Evolutionary conservation across 37 sponge, comb jelly and placozoan genomes (phyloP), one percentile per base, ranked within the genome.

Genomic region (Mnemiopsis leidyi): DNA sequence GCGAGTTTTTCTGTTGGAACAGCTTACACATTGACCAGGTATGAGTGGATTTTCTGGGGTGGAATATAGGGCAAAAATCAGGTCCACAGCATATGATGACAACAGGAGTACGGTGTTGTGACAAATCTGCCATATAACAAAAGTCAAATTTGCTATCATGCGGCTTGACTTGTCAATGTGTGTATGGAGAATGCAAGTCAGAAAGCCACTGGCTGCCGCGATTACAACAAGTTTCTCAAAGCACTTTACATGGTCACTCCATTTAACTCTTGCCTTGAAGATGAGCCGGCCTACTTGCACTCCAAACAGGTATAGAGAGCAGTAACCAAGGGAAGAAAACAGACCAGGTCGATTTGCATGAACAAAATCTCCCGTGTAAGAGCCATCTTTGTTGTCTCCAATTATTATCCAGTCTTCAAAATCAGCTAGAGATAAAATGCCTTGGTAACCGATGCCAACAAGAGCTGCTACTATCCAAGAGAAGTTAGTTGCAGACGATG

Each of bases 301-400:
- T 18, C 96, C 75, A 18, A 73, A 93, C 39, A 94, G 39, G 82
- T 97, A 99, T 0, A 99, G 83, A 0, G 97, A 94, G 1, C 96
- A 39, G 73, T 95, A 97, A 0, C 99, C 99, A 0, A 95, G 13
- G 69, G 95, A 96, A 0, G 99, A 99, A 68, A 96, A 13, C 0
- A 99, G 7, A 0, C 99, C 99, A 48, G 97, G 97, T 76, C 99
- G 48, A 71, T 99, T 99, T 69, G 99, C 95, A 95, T 95, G 93
- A 40, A 97, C 29, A 23, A 97, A 93, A 40, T 18, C n/a, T 1
- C 92, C 95, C 0, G 28, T 61, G 28, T 98, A 77, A 26, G 94
- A 85, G 1, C 95, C 95, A 92, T 94, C 94, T 18, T 96, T 95
- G 23, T 76, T 68, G 68, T 93, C 94, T 18, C 97, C 97, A 38